A percentile compares a stretch with the other conserved stretches of the same genome.
Conservation (phyloP, 1,140 invertebrate genomes). For the Vanessa tameamea region DNA sequence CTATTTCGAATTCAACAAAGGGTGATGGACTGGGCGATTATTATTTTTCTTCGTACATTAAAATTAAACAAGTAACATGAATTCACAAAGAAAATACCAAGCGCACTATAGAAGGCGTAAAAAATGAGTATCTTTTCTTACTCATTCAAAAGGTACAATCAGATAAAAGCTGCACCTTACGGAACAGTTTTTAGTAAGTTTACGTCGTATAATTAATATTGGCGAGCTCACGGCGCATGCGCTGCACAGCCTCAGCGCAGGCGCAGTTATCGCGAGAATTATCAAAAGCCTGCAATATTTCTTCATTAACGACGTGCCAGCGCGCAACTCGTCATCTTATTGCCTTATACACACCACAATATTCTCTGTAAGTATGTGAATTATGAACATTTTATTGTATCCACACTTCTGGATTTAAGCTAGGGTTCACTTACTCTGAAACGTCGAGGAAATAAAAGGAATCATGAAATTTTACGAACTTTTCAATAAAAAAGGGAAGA, state of each 20-base stretch:
- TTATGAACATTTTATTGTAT: slow-evolving; percentile 47
- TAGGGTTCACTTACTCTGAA: slow-evolving; percentile 1
- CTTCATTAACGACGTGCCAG: slow-evolving; percentile 75
- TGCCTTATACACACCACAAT: slow-evolving; percentile 33
- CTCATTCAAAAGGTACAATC: slow-evolving; percentile 38
- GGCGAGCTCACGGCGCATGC: slow-evolving; percentile 49
- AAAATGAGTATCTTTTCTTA: slow-evolving; percentile 22
- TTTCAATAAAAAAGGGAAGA: too few relatives aligned
- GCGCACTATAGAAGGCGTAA: slow-evolving; percentile 7
- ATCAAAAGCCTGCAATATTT: slow-evolving; percentile 75
- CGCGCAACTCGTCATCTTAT: slow-evolving; percentile 54
- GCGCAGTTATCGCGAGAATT: slow-evolving; percentile 63
- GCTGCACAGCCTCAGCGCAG: slow-evolving; percentile 29
- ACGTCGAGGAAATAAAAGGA: neutral
- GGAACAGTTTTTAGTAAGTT: slow-evolving; percentile 44
- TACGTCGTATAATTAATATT: slow-evolving; percentile 64
- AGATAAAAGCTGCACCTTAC: slow-evolving; percentile 49
- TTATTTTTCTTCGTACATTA: neutral
- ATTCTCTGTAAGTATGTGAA: slow-evolving; percentile 44
- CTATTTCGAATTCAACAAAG: neutral
- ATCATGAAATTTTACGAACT: neutral
- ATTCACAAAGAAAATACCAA: slow-evolving; percentile 6
- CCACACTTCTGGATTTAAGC: slow-evolving; percentile 34
- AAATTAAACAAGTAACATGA: neutral
- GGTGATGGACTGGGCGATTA: neutral